These are phyloP conservation scores for Platypus cylindrus DNA, from an alignment of 2,888 invertebrate genomes.

Conservation along the genomic window DNA sequence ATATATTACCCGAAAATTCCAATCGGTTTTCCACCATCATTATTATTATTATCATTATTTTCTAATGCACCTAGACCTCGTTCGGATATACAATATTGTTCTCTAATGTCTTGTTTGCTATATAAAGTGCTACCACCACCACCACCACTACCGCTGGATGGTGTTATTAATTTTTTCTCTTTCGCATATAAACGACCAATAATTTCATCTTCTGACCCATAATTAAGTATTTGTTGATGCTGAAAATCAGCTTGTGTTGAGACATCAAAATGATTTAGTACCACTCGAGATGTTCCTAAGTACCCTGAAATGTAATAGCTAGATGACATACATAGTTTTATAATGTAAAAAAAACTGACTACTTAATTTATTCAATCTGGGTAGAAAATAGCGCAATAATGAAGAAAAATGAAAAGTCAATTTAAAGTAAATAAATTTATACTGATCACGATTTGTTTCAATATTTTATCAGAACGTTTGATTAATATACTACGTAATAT, in stretches of 20 bases:
- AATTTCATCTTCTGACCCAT: slow-evolving; percentile 73
- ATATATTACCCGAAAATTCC: slow-evolving; percentile 44
- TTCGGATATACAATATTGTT: slow-evolving; percentile 89
- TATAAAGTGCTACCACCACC: slow-evolving; percentile 35
- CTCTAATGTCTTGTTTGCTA: slow-evolving; percentile 80
- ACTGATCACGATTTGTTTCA: too few species aligned
- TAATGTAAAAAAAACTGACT: background rate
- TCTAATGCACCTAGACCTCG: slow-evolving; percentile 77
- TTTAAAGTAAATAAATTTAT: too few species aligned
- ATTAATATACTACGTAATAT: too few species aligned
- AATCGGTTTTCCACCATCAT: too few species aligned
- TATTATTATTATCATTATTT: slow-evolving; percentile 41
- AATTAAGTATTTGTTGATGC: slow-evolving; percentile 55
- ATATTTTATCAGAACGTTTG: too few species aligned
- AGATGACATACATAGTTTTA: too few species aligned
- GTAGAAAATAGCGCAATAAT: too few species aligned
- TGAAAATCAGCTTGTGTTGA: slow-evolving; percentile 52
- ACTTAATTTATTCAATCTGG: background rate
- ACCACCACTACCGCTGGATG: slow-evolving; percentile 20
- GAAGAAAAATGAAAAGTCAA: too few species aligned
- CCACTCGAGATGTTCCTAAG: slow-evolving; percentile 31
- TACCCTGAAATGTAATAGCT: slow-evolving; percentile 22
- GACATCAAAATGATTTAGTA: slow-evolving; percentile 33
- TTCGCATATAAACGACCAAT: slow-evolving; percentile 48
- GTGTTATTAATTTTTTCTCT: slow-evolving; percentile 39